Evolutionary conservation across 2,797 vertebrate genomes (phyloP).

Genomic region (Myotis myotis): DNA sequence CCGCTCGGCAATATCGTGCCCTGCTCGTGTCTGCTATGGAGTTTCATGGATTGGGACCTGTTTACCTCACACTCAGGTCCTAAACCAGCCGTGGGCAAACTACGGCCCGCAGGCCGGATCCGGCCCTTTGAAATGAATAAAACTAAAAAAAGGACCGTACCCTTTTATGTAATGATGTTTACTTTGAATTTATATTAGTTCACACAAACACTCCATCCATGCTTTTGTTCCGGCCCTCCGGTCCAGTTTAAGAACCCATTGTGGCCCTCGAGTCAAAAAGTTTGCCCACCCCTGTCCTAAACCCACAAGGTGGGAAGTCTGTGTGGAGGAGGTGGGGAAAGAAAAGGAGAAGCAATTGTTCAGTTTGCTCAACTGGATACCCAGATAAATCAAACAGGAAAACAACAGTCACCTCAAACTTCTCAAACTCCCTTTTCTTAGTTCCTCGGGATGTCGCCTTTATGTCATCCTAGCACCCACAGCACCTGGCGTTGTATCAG

Average conservation of each 20-base stretch:
- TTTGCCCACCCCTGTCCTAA: not conserved
- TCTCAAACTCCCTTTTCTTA: slow-evolving; percentile 80
- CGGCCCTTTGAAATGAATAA: too few species aligned
- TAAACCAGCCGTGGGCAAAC: not conserved
- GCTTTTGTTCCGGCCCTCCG: too few species aligned
- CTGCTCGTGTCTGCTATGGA: rapidly evolving
- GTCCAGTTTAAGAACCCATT: too few species aligned
- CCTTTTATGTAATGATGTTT: too few species aligned
- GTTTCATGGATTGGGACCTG: too few species aligned
- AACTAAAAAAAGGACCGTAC: too few species aligned
- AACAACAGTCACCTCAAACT: not conserved
- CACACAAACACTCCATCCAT: too few species aligned
- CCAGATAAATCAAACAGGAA: not conserved
- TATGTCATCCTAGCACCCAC: slow-evolving; percentile 86
- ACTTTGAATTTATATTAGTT: too few species aligned
- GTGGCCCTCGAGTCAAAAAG: too few species aligned
- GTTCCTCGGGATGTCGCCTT: slow-evolving; percentile 86
- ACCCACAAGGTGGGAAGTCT: not conserved
- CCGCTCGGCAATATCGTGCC: not conserved
- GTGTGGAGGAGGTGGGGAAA: too few species aligned
- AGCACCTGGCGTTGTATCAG: slow-evolving; percentile 85
- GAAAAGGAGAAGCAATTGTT: not conserved
- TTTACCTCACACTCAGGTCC: not conserved
- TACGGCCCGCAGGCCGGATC: too few species aligned
- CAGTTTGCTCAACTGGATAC: not conserved